A percentile compares a stretch with the other conserved stretches of the same genome.
Conservation (phyloP, 37 sponge, comb jelly and placozoan genomes). For the Agelas oroides region DNA sequence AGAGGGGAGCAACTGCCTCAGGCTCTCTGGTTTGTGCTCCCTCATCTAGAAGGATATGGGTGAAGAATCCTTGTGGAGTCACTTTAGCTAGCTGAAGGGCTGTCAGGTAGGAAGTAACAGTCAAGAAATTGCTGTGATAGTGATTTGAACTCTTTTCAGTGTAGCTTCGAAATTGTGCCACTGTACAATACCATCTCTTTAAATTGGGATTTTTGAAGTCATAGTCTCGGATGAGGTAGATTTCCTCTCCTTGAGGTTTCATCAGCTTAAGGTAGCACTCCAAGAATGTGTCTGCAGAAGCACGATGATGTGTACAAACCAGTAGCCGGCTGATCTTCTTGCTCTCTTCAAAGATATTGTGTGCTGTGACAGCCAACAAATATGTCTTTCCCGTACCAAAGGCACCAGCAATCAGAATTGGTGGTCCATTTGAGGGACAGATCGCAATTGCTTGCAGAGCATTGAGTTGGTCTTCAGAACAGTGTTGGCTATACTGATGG, state of each 20-base stretch:
- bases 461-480: constrained; percentile 19
- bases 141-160: background rate
- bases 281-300: constrained; percentile 59
- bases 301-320: constrained; percentile 44
- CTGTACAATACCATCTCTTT: background rate
- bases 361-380: constrained; percentile 53
- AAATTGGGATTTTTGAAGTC: background rate
- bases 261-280: background rate
- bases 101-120: constrained; percentile 38
- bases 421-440: constrained; percentile 38
- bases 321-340: background rate
- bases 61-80: constrained; percentile 47
- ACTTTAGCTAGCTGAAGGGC: background rate
- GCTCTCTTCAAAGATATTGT: background rate
- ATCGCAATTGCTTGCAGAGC: constrained; percentile 8
- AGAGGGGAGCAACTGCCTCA: constrained; percentile 57
- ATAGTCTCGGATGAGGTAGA: background rate
- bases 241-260: background rate
- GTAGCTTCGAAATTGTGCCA: background rate
- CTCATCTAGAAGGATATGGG: constrained; percentile 75
- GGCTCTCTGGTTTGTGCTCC: constrained; percentile 72
- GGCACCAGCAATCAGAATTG: constrained; percentile 55
- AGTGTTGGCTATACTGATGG: background rate
- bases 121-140: background rate
- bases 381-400: constrained; percentile 74